phyloP scores from a whole-genome alignment of 2,797 vertebrate species.

The Acipenser oxyrinchus region DNA sequence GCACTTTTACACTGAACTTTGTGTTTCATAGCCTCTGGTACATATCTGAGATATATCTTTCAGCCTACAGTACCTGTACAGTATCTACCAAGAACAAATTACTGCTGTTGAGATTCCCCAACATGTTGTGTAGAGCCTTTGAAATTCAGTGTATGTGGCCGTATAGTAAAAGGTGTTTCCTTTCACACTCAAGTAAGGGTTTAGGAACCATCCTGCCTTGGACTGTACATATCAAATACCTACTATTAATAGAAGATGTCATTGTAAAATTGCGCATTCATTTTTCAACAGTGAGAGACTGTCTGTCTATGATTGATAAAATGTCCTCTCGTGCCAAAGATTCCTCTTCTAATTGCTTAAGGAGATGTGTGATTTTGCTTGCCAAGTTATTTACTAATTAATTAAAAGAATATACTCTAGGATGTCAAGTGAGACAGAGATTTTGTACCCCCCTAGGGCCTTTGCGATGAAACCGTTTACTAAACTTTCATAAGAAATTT shows the following conservation, averaged over 20 bases:
- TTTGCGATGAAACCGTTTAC: conserved; percentile 3
- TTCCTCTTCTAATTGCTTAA: conserved; percentile 8
- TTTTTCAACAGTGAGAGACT: not conserved
- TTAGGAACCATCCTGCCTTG: no score
- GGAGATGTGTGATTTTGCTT: conserved; percentile 4
- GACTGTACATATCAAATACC: not conserved
- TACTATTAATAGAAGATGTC: not conserved
- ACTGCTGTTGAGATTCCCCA: not conserved
- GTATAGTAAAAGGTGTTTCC: not conserved
- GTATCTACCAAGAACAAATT: no score
- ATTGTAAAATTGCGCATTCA: conserved; percentile 7
- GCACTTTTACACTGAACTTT: no score
- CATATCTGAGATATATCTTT: no score
- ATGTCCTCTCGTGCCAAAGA: conserved; percentile 6
- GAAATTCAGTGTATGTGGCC: not conserved
- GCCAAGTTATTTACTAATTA: conserved; percentile 14
- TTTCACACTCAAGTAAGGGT: no score
- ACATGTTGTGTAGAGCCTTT: not conserved
- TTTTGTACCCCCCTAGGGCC: not conserved
- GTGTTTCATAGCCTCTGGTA: no score
- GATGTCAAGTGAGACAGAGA: conserved; percentile 9
- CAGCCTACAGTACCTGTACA: no score
- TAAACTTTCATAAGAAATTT: conserved; percentile 6
- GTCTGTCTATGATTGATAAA: conserved; percentile 8
- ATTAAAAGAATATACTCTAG: conserved; percentile 12